Percentiles rank a stretch among this genome's conserved stretches.
phyloP scores from a whole-genome alignment of 2,888 invertebrate species.

The Drosophila anomelani region DNA sequence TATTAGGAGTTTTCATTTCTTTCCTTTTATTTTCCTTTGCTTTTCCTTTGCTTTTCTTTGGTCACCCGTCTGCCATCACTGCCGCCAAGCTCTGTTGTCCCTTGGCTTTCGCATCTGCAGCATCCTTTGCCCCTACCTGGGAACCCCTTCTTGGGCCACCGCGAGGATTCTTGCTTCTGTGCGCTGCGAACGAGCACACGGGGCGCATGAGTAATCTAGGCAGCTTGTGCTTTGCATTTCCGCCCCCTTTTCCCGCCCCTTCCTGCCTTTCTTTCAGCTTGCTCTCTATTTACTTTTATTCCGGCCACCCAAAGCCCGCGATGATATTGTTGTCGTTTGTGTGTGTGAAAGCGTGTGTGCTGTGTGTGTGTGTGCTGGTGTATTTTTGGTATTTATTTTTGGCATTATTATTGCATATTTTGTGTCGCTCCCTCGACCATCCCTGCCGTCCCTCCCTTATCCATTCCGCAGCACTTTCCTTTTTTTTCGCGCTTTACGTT shows the following conservation, averaged over 20 bases:
- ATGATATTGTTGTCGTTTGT: constrained; percentile 20
- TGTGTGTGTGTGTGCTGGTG: constrained; percentile 12
- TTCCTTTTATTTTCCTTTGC: background rate
- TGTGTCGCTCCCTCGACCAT: constrained; percentile 41
- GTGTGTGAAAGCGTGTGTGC: background rate
- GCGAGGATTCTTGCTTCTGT: constrained; percentile 11
- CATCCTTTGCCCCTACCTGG: background rate
- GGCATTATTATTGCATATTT: constrained; percentile 59
- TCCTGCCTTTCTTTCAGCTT: constrained; percentile 4
- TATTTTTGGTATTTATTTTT: constrained; percentile 52
- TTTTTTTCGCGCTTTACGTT: constrained; percentile 59
- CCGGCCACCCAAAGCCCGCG: constrained; percentile 14
- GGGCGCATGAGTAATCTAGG: constrained; percentile 52
- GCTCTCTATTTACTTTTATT: constrained; percentile 36
- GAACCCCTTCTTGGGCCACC: background rate
- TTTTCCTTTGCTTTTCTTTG: background rate
- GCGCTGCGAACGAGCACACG: constrained; percentile 21
- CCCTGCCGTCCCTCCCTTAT: background rate
- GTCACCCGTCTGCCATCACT: constrained; percentile 16
- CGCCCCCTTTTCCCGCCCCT: background rate
- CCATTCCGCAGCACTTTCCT: constrained; percentile 9
- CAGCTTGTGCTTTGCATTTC: constrained; percentile 51
- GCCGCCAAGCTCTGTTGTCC: constrained; percentile 15
- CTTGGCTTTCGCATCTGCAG: background rate
- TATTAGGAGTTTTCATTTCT: background rate